Conservation (phyloP, 2,888 invertebrate genomes). For the Camponotus fellah region DNA sequence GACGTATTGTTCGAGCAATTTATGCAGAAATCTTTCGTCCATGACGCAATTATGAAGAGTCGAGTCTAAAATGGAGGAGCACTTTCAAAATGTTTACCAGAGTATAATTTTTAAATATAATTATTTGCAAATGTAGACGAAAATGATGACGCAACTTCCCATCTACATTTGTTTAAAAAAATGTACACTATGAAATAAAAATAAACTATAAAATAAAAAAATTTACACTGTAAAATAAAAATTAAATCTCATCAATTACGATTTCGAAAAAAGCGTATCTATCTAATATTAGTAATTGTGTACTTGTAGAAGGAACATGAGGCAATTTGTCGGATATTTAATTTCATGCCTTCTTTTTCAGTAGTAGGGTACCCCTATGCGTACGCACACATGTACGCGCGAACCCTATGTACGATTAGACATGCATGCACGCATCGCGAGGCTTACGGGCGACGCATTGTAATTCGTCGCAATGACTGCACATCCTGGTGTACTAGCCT, state of each 20-base stretch:
- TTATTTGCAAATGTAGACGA: no score
- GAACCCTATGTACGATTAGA: conserved; percentile 46
- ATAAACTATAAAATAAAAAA: no score
- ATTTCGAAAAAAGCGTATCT: neutral
- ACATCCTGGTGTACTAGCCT: conserved; percentile 82
- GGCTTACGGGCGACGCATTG: conserved; percentile 77
- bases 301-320: neutral
- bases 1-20: neutral
- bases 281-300: conserved; percentile 10
- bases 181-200: no score
- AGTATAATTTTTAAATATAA: no score
- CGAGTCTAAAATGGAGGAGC: no score
- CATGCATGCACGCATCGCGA: conserved; percentile 74
- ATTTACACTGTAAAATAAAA: neutral
- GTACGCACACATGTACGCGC: neutral
- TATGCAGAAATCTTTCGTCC: neutral
- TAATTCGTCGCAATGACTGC: conserved; percentile 83
- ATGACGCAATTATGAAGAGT: neutral
- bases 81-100: no score
- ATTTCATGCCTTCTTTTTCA: conserved; percentile 42
- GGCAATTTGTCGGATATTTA: conserved; percentile 40
- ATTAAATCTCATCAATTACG: neutral
- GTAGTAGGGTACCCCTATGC: conserved; percentile 28
- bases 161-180: no score
- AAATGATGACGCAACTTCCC: no score